phyloP scores from a whole-genome alignment of 2,113 vertebrate genomes.

The Diadophis punctatus region DNA sequence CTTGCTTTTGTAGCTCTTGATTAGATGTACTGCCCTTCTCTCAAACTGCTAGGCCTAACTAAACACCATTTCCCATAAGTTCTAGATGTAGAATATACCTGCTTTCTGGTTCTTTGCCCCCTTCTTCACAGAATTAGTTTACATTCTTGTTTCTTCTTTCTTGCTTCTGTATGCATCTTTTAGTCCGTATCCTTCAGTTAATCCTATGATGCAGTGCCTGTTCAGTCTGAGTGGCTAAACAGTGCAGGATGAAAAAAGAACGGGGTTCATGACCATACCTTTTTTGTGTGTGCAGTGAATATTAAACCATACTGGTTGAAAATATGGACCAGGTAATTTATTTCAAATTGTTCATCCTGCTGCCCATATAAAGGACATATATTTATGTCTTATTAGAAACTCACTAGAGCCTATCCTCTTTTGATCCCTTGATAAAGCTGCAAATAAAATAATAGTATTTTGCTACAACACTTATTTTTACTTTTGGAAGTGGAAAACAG shows the following conservation, averaged over 20 bases:
- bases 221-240: not conserved
- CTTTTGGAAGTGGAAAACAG: not conserved
- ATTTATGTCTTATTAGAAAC: not conserved
- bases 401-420: not conserved
- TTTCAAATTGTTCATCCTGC: not conserved
- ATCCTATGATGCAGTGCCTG: not conserved
- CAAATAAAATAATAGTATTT: not conserved
- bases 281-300: not conserved
- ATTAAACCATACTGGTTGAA: not conserved
- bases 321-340: not conserved
- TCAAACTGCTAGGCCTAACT: not conserved
- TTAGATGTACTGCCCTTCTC: not conserved
- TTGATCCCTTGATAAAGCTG: not conserved
- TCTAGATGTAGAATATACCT: not conserved
- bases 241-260: not conserved
- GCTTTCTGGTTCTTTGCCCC: not conserved
- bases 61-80: not conserved
- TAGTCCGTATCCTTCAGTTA: not conserved
- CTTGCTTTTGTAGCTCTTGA: not conserved
- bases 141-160: not conserved
- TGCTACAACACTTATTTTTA: not conserved
- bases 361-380: not conserved
- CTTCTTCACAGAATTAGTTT: not conserved
- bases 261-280: not conserved
- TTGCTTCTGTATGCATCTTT: not conserved